phyloP scores from a whole-genome alignment of 2,888 invertebrate genomes.

The Cataglyphis livida region DNA sequence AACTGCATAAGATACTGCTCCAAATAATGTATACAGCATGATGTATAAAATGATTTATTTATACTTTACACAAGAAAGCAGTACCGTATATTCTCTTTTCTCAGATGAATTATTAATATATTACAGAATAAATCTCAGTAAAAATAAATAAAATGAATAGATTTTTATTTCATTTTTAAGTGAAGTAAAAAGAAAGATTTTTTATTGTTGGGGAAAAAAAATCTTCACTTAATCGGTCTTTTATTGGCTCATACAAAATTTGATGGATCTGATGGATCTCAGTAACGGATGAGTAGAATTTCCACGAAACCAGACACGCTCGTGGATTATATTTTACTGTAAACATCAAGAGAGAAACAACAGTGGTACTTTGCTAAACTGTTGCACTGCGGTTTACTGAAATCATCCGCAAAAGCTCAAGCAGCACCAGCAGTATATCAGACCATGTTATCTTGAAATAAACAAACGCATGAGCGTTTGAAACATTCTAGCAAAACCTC shows the following conservation, averaged over 20 bases:
- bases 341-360: conserved; percentile 29
- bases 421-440: not conserved
- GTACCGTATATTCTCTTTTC: not conserved
- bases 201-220: not conserved
- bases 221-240: not conserved
- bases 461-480: conserved; percentile 2
- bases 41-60: not conserved
- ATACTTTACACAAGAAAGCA: not conserved
- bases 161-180: not conserved
- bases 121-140: not conserved
- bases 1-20: not conserved
- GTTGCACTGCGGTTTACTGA: conserved; percentile 13
- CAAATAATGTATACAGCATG: not conserved
- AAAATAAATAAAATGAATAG: not conserved
- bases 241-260: not conserved
- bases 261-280: not conserved
- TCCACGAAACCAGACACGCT: conserved; percentile 4
- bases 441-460: conserved; percentile 39
- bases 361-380: conserved; percentile 23
- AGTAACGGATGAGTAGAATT: not conserved
- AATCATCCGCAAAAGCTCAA: conserved; percentile 26
- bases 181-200: not conserved
- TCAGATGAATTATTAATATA: not conserved
- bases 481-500: conserved; percentile 7
- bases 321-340: conserved; percentile 30